These are phyloP conservation scores for Caenorhabditis becei DNA, from an alignment of 2,888 invertebrate genomes.

Conservation along the genomic window DNA sequence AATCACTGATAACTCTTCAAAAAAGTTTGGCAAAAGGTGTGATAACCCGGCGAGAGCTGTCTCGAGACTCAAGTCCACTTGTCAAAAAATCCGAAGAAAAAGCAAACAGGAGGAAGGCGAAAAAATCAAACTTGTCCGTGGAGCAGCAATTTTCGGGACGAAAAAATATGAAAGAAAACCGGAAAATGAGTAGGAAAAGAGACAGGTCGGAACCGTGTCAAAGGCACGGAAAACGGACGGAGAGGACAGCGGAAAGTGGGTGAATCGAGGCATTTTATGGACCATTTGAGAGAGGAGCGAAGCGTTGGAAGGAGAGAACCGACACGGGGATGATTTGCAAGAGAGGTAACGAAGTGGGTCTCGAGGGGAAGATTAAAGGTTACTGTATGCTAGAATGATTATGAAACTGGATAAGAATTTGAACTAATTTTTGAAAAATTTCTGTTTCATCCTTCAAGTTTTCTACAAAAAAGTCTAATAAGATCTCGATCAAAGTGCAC, in stretches of 20 bases:
- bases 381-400: too few relatives aligned
- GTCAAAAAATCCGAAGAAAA: conserved; percentile 37
- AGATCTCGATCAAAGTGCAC: neutral
- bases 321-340: conserved; percentile 12
- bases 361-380: too few relatives aligned
- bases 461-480: too few relatives aligned
- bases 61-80: conserved; percentile 18
- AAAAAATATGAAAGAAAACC: neutral
- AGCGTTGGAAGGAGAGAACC: conserved; percentile 8
- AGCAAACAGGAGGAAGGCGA: conserved; percentile 16
- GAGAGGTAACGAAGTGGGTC: too few relatives aligned
- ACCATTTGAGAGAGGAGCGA: conserved; percentile 43
- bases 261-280: conserved; percentile 30
- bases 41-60: neutral
- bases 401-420: too few relatives aligned
- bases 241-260: conserved; percentile 10
- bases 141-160: neutral
- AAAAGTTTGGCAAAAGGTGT: neutral
- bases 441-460: too few relatives aligned
- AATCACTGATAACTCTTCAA: neutral
- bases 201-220: conserved; percentile 17
- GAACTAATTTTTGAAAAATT: too few relatives aligned
- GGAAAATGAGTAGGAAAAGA: conserved; percentile 1
- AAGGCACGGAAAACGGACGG: conserved; percentile 5
- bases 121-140: neutral